Conservation (phyloP, 2,888 invertebrate species). For the Pyralis farinalis region DNA sequence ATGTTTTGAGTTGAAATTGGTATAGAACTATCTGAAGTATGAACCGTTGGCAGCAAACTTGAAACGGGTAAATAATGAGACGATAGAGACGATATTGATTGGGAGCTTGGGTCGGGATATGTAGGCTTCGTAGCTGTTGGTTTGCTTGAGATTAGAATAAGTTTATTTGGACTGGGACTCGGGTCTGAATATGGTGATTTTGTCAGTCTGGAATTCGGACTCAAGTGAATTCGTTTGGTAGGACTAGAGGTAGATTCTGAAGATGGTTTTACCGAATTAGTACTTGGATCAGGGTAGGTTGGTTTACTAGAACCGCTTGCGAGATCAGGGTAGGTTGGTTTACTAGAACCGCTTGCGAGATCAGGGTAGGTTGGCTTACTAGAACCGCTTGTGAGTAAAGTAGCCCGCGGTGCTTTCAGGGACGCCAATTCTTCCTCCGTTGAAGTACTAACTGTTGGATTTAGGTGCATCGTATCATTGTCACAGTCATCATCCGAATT, state of each 20-base stretch:
- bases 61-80: slow-evolving; percentile 38
- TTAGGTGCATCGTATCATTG: slow-evolving; percentile 46
- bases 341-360: slow-evolving; percentile 28
- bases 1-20: slow-evolving; percentile 50
- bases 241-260: background rate
- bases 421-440: slow-evolving; percentile 45
- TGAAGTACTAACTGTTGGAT: slow-evolving; percentile 50
- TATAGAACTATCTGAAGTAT: slow-evolving; percentile 30
- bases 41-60: slow-evolving; percentile 32
- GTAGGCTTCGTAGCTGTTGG: slow-evolving; percentile 24
- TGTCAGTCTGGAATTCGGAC: background rate
- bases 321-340: slow-evolving; percentile 29
- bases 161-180: background rate
- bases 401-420: slow-evolving; percentile 40
- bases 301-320: slow-evolving; percentile 28
- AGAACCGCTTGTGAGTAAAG: slow-evolving; percentile 23
- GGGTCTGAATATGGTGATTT: background rate
- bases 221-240: slow-evolving; percentile 1
- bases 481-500: slow-evolving; percentile 67
- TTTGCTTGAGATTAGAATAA: background rate
- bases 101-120: slow-evolving; percentile 26
- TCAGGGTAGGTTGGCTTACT: slow-evolving; percentile 31
- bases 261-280: background rate
- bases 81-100: slow-evolving; percentile 35
- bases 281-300: slow-evolving; percentile 24